Percentiles rank a stretch among this genome's conserved stretches.
Conservation (phyloP, 2,113 vertebrate genomes). For the Bos javanicus region DNA sequence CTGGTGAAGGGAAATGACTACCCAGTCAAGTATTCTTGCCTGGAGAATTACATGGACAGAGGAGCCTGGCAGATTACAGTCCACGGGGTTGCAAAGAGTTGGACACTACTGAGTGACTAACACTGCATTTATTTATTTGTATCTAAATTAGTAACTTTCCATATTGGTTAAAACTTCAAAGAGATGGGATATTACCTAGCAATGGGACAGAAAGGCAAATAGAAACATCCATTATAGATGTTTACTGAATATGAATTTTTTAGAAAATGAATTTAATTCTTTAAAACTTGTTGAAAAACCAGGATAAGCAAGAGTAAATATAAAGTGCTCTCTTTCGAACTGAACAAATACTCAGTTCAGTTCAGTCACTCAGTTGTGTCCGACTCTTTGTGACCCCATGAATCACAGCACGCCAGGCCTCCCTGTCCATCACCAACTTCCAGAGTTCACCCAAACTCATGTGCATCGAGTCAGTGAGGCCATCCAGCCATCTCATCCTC, state of each 20-base stretch:
- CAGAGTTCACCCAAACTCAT: no score
- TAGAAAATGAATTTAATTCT: neutral
- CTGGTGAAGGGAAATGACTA: neutral
- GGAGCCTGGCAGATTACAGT: neutral
- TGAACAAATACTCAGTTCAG: neutral
- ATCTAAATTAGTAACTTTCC: neutral
- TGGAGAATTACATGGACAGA: neutral
- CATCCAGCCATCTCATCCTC: no score
- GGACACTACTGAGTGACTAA: neutral
- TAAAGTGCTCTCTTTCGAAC: neutral
- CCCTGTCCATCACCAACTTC: no score
- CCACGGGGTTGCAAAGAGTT: neutral
- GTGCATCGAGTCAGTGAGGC: rapidly evolving
- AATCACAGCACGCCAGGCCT: no score
- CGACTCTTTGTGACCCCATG: no score
- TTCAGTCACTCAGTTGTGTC: no score
- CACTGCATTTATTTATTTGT: neutral
- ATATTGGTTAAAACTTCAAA: neutral
- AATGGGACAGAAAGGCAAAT: neutral
- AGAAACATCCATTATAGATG: neutral
- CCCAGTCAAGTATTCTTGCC: neutral
- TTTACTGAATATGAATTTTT: neutral
- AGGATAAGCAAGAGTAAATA: neutral
- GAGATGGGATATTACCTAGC: neutral
- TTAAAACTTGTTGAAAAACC: neutral